A percentile compares a stretch with the other conserved stretches of the same genome.
These are phyloP conservation scores for Pollenia griseotomentosa DNA, from an alignment of 2,888 invertebrate species.

Conservation along the genomic window DNA sequence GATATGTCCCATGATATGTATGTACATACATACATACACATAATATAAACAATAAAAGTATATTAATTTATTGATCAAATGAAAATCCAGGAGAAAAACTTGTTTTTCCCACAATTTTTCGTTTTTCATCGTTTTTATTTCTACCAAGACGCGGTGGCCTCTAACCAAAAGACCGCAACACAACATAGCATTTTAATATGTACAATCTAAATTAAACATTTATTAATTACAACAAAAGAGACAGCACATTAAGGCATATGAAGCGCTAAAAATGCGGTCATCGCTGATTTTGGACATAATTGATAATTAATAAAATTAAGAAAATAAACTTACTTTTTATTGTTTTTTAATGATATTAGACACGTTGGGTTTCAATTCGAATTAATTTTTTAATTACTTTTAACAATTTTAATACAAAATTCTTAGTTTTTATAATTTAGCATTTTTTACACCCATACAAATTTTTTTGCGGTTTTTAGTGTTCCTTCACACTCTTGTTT, in stretches of 20 bases:
- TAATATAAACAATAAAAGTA: background rate
- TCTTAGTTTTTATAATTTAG: background rate
- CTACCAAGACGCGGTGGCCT: slow-evolving; percentile 64
- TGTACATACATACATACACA: background rate
- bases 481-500: slow-evolving; percentile 4
- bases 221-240: slow-evolving; percentile 56
- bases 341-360: background rate
- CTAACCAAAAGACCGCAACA: slow-evolving; percentile 28
- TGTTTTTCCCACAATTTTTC: slow-evolving; percentile 47
- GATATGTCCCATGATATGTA: too few relatives aligned
- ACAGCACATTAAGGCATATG: slow-evolving; percentile 21
- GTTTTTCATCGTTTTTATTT: slow-evolving; percentile 20
- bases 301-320: slow-evolving; percentile 21
- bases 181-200: background rate
- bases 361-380: background rate
- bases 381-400: background rate
- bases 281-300: slow-evolving; percentile 39
- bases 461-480: background rate
- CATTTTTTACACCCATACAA: slow-evolving; percentile 1
- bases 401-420: background rate
- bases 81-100: slow-evolving; percentile 50
- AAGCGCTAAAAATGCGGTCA: slow-evolving; percentile 72
- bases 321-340: slow-evolving; percentile 58
- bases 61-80: slow-evolving; percentile 44
- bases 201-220: background rate